Conservation (phyloP, 2,113 vertebrate species). For the Hemiscyllium ocellatum region DNA sequence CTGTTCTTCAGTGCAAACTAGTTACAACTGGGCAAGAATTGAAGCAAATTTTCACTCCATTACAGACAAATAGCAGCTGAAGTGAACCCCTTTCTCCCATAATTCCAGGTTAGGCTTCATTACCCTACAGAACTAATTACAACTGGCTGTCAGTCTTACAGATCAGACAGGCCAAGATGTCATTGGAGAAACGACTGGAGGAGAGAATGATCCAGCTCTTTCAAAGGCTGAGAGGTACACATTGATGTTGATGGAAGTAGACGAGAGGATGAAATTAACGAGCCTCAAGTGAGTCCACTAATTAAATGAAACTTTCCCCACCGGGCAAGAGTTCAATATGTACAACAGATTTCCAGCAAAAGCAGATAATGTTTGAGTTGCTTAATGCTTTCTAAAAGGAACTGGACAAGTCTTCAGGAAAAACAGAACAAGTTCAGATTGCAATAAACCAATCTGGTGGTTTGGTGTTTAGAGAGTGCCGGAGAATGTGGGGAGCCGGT, state of each 20-base stretch:
- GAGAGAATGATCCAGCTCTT: neutral
- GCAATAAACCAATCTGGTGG: neutral
- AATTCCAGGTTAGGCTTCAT: neutral
- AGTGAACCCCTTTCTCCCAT: neutral
- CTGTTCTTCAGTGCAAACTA: neutral
- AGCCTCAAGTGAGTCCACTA: neutral
- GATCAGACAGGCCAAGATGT: neutral
- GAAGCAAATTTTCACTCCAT: neutral
- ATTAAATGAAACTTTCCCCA: neutral
- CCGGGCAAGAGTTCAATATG: neutral
- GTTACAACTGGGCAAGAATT: neutral
- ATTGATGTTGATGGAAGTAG: neutral
- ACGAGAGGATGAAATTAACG: neutral
- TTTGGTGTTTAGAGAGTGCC: neutral
- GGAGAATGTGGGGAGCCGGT: neutral
- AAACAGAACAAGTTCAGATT: neutral
- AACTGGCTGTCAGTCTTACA: neutral
- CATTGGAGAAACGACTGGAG: neutral
- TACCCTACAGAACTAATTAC: neutral
- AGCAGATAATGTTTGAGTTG: neutral
- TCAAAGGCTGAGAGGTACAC: neutral
- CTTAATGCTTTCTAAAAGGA: neutral
- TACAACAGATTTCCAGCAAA: neutral
- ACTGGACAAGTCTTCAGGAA: neutral
- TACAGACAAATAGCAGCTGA: neutral